phyloP scores from a whole-genome alignment of 2,888 invertebrate species.

The Cynaeus angustus region DNA sequence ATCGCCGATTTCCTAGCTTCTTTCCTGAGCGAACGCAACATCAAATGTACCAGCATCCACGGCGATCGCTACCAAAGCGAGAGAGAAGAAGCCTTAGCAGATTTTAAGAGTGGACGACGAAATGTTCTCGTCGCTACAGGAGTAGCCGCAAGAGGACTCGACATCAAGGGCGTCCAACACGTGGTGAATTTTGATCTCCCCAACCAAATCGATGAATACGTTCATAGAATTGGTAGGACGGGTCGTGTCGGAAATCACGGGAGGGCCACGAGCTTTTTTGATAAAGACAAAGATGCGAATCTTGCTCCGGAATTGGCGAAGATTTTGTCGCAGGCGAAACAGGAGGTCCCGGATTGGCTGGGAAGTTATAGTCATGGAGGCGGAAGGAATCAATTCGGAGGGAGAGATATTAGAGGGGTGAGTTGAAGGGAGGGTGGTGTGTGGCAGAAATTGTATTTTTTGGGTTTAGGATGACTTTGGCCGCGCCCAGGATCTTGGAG shows the following conservation, averaged over 20 bases:
- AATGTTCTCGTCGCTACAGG: constrained; percentile 94
- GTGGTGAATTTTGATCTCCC: constrained; percentile 96
- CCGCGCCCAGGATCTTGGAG: constrained; percentile 59
- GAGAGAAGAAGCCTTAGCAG: constrained; percentile 82
- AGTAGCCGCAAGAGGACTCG: constrained; percentile 94
- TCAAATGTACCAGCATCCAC: constrained; percentile 83
- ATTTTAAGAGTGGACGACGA: constrained; percentile 86
- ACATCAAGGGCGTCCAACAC: constrained; percentile 89
- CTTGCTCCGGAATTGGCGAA: constrained; percentile 80
- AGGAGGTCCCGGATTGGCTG: constrained; percentile 86
- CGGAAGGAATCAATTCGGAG: constrained; percentile 78
- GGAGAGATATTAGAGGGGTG: constrained; percentile 80
- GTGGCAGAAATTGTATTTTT: no score
- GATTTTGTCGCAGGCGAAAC: constrained; percentile 85
- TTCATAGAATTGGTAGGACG: constrained; percentile 95
- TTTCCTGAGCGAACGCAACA: constrained; percentile 84
- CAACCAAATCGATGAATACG: constrained; percentile 92
- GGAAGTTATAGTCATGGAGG: constrained; percentile 73
- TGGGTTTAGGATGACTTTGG: constrained; percentile 62
- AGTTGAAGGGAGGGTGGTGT: no score
- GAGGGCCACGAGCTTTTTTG: constrained; percentile 89
- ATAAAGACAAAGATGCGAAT: constrained; percentile 75
- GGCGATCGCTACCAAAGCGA: constrained; percentile 83
- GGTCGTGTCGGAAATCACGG: constrained; percentile 95
- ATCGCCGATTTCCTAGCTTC: constrained; percentile 93